Evolutionary conservation across 2,888 invertebrate species (phyloP).

Genomic region (Sphaerophoria taeniata): DNA sequence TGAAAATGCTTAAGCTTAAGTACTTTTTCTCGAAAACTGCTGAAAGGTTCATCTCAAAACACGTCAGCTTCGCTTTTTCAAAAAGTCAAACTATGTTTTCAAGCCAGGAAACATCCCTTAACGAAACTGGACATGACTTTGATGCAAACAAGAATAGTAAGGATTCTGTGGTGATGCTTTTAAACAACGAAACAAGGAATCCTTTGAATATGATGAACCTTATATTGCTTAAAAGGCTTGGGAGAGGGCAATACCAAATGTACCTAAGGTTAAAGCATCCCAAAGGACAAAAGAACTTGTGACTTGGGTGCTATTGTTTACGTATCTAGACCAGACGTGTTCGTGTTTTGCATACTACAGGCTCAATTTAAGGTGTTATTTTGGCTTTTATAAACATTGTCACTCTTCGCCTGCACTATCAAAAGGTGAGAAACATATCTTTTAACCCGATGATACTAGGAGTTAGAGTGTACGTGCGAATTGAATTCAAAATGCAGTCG

Average conservation of each 20-base stretch:
- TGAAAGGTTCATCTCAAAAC: not conserved
- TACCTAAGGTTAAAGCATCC: not conserved
- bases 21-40: constrained; percentile 7
- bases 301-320: too few species aligned
- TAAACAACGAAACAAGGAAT: not conserved
- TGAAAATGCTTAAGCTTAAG: not conserved
- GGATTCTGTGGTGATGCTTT: not conserved
- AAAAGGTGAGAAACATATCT: too few species aligned
- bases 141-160: not conserved
- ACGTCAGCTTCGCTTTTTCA: not conserved
- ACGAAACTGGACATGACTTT: constrained; percentile 41
- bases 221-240: not conserved
- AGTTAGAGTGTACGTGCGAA: too few species aligned
- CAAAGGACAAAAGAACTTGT: not conserved
- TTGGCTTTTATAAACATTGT: too few species aligned
- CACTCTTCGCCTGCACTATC: too few species aligned
- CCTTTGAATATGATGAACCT: too few species aligned
- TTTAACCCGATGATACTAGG: too few species aligned
- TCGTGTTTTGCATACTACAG: too few species aligned
- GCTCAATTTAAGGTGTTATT: too few species aligned
- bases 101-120: constrained; percentile 39
- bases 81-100: constrained; percentile 11
- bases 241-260: too few species aligned
- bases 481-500: too few species aligned
- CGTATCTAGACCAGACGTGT: too few species aligned